These are phyloP conservation scores for Erannis defoliaria DNA, from an alignment of 2,888 invertebrate species.

Conservation along the genomic window DNA sequence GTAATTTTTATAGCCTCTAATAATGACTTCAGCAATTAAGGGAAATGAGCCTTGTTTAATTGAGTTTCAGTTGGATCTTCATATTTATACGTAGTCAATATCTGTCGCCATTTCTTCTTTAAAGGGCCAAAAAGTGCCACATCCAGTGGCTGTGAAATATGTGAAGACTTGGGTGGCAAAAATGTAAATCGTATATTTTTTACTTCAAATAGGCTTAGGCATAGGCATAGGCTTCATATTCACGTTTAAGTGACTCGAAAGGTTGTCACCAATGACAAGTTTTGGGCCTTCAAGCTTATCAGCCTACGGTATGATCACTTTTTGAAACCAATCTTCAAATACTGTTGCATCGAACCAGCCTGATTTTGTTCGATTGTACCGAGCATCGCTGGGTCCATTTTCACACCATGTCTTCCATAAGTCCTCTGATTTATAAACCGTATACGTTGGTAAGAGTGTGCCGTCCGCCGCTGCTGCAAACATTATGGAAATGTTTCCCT, in stretches of 20 bases:
- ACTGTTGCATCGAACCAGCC: constrained; percentile 45
- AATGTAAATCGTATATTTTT: constrained; percentile 42
- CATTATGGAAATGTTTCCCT: constrained; percentile 44
- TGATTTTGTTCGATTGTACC: constrained; percentile 42
- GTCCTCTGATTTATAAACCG: constrained; percentile 43
- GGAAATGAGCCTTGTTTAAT: background rate
- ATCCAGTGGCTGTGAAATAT: constrained; percentile 44
- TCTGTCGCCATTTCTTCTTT: constrained; percentile 40
- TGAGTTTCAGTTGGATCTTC: background rate
- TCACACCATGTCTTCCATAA: constrained; percentile 40
- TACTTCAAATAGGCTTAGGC: constrained; percentile 31
- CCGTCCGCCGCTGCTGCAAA: constrained; percentile 41
- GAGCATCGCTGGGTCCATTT: constrained; percentile 36
- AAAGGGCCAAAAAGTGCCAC: constrained; percentile 44
- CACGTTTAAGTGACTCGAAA: constrained; percentile 37
- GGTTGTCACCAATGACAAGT: constrained; percentile 41
- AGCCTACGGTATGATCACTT: constrained; percentile 15
- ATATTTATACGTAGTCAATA: constrained; percentile 34
- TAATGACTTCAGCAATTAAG: background rate
- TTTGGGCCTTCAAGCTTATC: constrained; percentile 26
- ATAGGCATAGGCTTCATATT: too few species aligned
- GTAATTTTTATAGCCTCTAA: background rate
- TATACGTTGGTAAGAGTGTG: constrained; percentile 29
- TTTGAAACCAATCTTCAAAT: constrained; percentile 4
- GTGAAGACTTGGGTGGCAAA: constrained; percentile 41